Conservation (phyloP, 2,797 vertebrate genomes). For the Pteronotus mesoamericanus region DNA sequence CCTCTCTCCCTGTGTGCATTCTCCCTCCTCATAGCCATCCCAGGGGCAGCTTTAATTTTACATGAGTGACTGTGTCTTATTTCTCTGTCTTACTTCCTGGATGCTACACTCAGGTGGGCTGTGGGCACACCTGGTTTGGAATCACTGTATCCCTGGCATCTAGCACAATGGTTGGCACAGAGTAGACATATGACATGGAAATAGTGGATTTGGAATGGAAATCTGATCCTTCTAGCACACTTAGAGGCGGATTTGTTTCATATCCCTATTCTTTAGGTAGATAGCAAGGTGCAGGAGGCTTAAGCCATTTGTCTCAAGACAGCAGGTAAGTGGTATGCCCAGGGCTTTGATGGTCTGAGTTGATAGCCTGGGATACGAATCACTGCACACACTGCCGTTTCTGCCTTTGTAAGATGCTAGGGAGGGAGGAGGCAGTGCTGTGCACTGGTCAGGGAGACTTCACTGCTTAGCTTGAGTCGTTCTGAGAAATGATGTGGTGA, state of each 20-base stretch:
- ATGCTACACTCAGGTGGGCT: no score
- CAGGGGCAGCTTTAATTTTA: background rate
- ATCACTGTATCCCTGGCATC: background rate
- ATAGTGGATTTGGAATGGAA: background rate
- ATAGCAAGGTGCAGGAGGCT: background rate
- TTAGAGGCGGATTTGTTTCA: background rate
- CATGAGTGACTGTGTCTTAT: background rate
- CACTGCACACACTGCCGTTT: no score
- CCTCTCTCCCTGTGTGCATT: background rate
- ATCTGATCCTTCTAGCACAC: background rate
- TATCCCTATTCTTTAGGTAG: background rate
- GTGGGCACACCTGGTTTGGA: accelerated
- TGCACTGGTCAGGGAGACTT: background rate
- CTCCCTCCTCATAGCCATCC: background rate
- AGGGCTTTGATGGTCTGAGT: background rate
- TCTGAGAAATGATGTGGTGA: background rate
- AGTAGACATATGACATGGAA: background rate
- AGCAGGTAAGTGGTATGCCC: background rate
- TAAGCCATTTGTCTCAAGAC: background rate
- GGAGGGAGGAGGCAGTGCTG: background rate
- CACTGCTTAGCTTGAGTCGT: background rate
- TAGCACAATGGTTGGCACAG: background rate
- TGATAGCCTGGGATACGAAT: accelerated
- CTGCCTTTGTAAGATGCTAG: background rate
- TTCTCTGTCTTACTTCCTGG: background rate